Evolutionary conservation across 2,797 vertebrate species (phyloP), one percentile per base, ranked within the genome.

Genomic region (Knipowitschia caucasica): DNA sequence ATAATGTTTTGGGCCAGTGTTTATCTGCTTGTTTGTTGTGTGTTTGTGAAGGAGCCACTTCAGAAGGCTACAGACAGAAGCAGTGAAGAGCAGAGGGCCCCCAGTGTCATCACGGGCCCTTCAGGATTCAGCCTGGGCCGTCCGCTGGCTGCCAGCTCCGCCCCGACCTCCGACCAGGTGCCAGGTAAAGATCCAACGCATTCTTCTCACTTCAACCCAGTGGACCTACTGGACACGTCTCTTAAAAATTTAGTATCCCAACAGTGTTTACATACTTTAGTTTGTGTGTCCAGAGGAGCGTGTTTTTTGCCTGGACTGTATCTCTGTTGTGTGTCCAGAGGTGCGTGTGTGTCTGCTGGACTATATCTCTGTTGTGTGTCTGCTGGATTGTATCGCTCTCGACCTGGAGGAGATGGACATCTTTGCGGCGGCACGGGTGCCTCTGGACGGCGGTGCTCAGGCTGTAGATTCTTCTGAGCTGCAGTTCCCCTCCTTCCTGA

Each of bases 361-460:
- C 83, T 98, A 95, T 87, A 93, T 98, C 46, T 78, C 93, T 2
- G n/a, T n/a, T n/a, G n/a, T n/a, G 56, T 98, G 95, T 75, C 85
- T 99, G 70, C 66, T 99, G 69, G 96, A 99, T 82, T 98, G 95
- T 87, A 93, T 98, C 45, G 78, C 93, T 2, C 81, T 98, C 67
- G 96, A 98, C 69, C 91, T 99, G 38, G 95, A 98, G 78, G 94
- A 99, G 83, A 94, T 99, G 94, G 89, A 99, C 67, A 93, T 99
- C 68, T 99, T 98, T 81, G 92, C 95, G 25, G 97, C 95, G 0
- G 89, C 95, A 71, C 88, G 91, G 3, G 67, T 78, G 0, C 86
- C 92, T 7, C 82, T 78, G 36, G 91, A 92, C 7, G 78, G 80
- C 17, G 80, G 88, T 23, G 53, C 53, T 8, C 92, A 91, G 23